phyloP scores from a whole-genome alignment of 2,888 invertebrate species.

The Helicoverpa assulta region DNA sequence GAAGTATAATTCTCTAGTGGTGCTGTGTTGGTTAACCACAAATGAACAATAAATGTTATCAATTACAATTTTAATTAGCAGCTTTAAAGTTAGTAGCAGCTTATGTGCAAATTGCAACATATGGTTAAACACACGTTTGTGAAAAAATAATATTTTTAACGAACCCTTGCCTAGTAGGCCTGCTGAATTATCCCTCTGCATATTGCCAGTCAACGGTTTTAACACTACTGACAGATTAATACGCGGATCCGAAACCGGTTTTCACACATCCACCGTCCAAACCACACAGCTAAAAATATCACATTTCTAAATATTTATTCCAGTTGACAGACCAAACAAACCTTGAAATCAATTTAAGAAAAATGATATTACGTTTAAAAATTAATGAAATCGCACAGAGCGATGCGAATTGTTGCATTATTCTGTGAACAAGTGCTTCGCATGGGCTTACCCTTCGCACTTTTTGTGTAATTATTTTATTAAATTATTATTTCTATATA shows the following conservation, averaged over 20 bases:
- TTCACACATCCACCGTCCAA: slow-evolving; percentile 29
- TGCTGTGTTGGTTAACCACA: not conserved
- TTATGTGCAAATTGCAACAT: not conserved
- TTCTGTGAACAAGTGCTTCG: slow-evolving; percentile 23
- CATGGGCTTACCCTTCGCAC: slow-evolving; percentile 18
- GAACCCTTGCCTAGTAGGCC: slow-evolving; percentile 46
- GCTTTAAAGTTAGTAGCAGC: not conserved
- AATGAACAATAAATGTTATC: not conserved
- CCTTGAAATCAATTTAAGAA: slow-evolving; percentile 60
- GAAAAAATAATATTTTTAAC: slow-evolving; percentile 1
- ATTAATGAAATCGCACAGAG: slow-evolving; percentile 49
- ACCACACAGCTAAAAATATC: slow-evolving; percentile 48
- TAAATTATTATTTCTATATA: not conserved
- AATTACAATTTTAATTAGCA: not conserved
- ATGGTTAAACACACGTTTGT: not conserved
- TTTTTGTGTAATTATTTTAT: slow-evolving; percentile 1
- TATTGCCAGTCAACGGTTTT: slow-evolving; percentile 24
- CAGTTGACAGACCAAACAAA: slow-evolving; percentile 54
- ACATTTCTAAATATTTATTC: slow-evolving; percentile 36
- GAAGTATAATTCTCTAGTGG: too few relatives aligned
- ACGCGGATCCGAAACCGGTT: slow-evolving; percentile 40
- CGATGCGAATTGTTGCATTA: slow-evolving; percentile 49
- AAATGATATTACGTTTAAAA: slow-evolving; percentile 32
- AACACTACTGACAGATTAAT: slow-evolving; percentile 19
- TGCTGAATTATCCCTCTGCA: slow-evolving; percentile 50